Evolutionary conservation across 1,140 invertebrate genomes (phyloP).

Genomic region (Coenobita brevimanus): DNA sequence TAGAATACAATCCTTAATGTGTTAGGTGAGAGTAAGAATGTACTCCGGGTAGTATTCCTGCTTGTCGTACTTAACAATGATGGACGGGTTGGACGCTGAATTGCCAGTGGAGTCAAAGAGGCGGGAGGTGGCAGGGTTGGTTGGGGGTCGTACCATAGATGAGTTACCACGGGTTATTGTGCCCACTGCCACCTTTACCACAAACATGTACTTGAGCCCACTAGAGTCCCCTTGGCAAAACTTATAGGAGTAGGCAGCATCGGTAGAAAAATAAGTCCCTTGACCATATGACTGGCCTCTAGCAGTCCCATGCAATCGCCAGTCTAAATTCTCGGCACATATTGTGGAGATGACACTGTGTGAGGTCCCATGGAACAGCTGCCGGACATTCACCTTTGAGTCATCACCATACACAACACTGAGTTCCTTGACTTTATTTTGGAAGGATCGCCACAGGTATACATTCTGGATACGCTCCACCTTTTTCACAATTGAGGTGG

Average conservation of each 20-base stretch:
- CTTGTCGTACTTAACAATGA: conserved; percentile 54
- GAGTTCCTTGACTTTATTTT: conserved; percentile 54
- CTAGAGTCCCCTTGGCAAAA: conserved; percentile 6
- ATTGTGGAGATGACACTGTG: conserved; percentile 46
- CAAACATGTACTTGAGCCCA: conserved; percentile 37
- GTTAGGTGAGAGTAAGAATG: conserved; percentile 21
- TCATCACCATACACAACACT: conserved; percentile 12
- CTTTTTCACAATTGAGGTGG: neutral
- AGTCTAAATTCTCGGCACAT: conserved; percentile 64
- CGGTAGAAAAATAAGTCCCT: conserved; percentile 56
- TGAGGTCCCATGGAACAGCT: conserved; percentile 59
- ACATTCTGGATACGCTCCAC: conserved; percentile 54
- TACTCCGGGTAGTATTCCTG: conserved; percentile 60
- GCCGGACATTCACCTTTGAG: conserved; percentile 16
- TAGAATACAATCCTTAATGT: too few species aligned
- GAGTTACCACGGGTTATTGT: conserved; percentile 16
- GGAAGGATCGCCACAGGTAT: conserved; percentile 49
- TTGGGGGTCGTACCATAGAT: conserved; percentile 34
- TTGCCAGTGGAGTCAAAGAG: conserved; percentile 54
- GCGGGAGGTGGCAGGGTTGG: conserved; percentile 24
- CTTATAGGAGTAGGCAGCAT: neutral
- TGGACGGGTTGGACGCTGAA: neutral
- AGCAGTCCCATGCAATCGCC: conserved; percentile 56
- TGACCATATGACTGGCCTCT: conserved; percentile 37
- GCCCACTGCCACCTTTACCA: conserved; percentile 47